A percentile compares a stretch with the other conserved stretches of the same genome.
Conservation (phyloP, 1,140 invertebrate genomes). For the Sinella curviseta region DNA sequence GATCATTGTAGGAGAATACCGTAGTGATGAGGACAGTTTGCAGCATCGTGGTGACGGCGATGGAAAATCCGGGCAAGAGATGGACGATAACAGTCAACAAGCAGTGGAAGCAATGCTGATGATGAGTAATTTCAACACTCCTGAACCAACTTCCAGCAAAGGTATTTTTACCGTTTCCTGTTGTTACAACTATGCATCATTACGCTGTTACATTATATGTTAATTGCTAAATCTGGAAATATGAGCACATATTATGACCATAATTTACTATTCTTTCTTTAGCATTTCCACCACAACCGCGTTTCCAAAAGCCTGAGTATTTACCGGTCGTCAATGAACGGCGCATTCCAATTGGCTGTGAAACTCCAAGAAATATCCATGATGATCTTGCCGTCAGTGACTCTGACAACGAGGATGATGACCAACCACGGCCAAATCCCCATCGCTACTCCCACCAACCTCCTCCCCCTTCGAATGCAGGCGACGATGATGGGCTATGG, state of each 20-base stretch:
- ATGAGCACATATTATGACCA: neutral
- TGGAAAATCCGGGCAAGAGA: slow-evolving; percentile 52
- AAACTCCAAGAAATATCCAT: slow-evolving; percentile 21
- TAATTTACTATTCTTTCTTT: neutral
- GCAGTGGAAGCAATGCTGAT: slow-evolving; percentile 80
- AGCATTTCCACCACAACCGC: neutral
- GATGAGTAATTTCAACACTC: slow-evolving; percentile 50
- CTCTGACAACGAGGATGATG: slow-evolving; percentile 37
- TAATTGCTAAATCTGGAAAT: neutral
- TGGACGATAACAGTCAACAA: slow-evolving; percentile 74
- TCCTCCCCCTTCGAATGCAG: neutral
- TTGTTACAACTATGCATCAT: neutral
- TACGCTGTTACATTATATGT: no score
- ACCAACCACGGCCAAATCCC: slow-evolving; percentile 5
- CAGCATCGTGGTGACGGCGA: slow-evolving; percentile 37
- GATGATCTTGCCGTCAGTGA: slow-evolving; percentile 41
- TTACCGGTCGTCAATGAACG: neutral
- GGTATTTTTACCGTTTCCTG: no score
- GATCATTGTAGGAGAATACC: slow-evolving; percentile 37
- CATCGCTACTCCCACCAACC: slow-evolving; percentile 18
- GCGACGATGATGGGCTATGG: slow-evolving; percentile 8
- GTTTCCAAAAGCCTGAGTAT: neutral
- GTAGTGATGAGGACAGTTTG: slow-evolving; percentile 31
- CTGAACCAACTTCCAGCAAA: neutral
- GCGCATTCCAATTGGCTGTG: slow-evolving; percentile 5